Evolutionary conservation across 2,888 invertebrate genomes (phyloP).

Genomic region (Charanyca ferruginea): DNA sequence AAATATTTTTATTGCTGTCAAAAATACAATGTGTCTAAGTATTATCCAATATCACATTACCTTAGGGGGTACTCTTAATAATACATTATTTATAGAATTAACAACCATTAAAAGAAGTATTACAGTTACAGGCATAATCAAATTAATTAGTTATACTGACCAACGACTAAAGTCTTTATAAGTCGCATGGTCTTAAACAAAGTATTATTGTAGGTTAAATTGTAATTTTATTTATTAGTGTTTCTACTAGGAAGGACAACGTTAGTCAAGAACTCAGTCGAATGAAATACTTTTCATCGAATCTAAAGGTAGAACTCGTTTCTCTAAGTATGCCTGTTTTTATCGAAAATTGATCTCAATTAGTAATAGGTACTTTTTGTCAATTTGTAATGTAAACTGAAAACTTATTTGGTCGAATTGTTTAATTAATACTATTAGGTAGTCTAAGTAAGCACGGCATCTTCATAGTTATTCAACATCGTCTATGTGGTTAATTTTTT

Average conservation of each 20-base stretch:
- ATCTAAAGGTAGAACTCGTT: background rate
- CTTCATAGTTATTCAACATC: too few relatives aligned
- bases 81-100: background rate
- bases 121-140: background rate
- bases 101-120: constrained; percentile 11
- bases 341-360: too few relatives aligned
- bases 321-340: background rate
- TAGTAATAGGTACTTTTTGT: too few relatives aligned
- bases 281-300: constrained; percentile 20
- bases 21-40: background rate
- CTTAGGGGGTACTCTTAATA: too few relatives aligned
- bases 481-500: too few relatives aligned
- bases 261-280: constrained; percentile 3
- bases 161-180: background rate
- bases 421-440: too few relatives aligned
- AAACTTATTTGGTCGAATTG: too few relatives aligned
- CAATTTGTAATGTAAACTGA: too few relatives aligned
- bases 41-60: background rate
- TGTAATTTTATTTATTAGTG: constrained; percentile 20
- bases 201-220: background rate
- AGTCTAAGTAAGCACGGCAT: too few relatives aligned
- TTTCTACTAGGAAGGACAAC: background rate
- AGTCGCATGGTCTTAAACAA: background rate
- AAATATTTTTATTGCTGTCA: too few relatives aligned
- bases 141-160: constrained; percentile 11